phyloP scores from a whole-genome alignment of 2,888 invertebrate species.

The Caradrina kadenii region DNA sequence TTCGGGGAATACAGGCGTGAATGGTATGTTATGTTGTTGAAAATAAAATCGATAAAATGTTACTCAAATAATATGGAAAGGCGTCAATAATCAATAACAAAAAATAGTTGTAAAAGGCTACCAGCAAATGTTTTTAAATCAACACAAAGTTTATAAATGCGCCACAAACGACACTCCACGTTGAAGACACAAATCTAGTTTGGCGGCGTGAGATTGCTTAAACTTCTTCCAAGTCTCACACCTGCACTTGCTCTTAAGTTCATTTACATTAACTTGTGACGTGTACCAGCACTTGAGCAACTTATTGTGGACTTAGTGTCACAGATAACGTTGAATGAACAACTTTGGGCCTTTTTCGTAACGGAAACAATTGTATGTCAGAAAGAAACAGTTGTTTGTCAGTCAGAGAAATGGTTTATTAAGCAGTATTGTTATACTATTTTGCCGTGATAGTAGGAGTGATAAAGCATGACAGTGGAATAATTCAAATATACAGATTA shows the following conservation, averaged over 20 bases:
- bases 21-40: too few species aligned
- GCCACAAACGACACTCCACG: conserved; percentile 44
- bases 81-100: too few species aligned
- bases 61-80: too few species aligned
- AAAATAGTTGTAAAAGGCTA: background rate
- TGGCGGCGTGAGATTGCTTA: conserved; percentile 62
- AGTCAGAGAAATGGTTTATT: background rate
- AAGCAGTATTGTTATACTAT: too few species aligned
- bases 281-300: conserved; percentile 53
- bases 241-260: conserved; percentile 72
- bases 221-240: conserved; percentile 62
- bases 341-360: conserved; percentile 21
- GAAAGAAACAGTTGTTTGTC: background rate
- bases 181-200: conserved; percentile 64
- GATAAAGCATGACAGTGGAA: too few species aligned
- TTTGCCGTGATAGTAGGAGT: too few species aligned
- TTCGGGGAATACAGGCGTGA: too few species aligned
- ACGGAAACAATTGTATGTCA: background rate
- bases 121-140: conserved; percentile 33
- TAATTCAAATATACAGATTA: too few species aligned
- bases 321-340: conserved; percentile 25
- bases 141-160: conserved; percentile 49
- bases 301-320: conserved; percentile 51
- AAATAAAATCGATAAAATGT: too few species aligned
- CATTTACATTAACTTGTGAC: conserved; percentile 76